Evolutionary conservation across 2,888 invertebrate genomes (phyloP).

Genomic region (Cataglyphis rosenhaueri): DNA sequence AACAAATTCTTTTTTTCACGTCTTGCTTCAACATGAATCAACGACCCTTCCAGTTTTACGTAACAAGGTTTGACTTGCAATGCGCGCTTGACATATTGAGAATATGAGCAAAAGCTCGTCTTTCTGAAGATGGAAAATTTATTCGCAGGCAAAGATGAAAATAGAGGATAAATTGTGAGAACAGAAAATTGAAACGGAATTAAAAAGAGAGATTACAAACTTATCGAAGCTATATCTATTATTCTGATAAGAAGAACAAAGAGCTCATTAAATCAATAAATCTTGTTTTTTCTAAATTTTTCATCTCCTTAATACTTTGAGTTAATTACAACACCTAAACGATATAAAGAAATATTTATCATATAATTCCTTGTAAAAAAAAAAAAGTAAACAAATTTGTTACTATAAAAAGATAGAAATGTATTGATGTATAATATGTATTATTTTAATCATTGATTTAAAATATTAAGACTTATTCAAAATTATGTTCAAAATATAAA

Average conservation of each 20-base stretch:
- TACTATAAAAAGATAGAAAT: neutral
- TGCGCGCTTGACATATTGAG: conserved; percentile 81
- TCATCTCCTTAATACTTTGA: too few species aligned
- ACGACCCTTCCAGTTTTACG: conserved; percentile 85
- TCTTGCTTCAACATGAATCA: conserved; percentile 83
- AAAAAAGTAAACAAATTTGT: neutral
- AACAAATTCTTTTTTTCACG: conserved; percentile 80
- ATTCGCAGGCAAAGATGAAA: neutral
- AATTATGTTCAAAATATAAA: conserved; percentile 5
- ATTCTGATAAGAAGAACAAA: neutral
- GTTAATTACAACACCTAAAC: too few species aligned
- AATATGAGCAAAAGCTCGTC: conserved; percentile 74
- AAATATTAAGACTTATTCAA: neutral
- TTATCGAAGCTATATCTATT: neutral
- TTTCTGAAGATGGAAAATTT: neutral
- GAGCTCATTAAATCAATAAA: neutral
- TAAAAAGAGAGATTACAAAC: neutral
- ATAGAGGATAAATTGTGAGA: neutral
- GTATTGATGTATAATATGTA: too few species aligned
- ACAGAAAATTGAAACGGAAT: neutral
- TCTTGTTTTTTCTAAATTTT: too few species aligned
- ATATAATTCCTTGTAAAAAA: too few species aligned
- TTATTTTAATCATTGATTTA: neutral
- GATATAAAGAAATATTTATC: too few species aligned
- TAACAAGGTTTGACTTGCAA: conserved; percentile 80